Evolutionary conservation across 2,888 invertebrate species (phyloP).

Genomic region (Chrysopilus asiliformis): DNA sequence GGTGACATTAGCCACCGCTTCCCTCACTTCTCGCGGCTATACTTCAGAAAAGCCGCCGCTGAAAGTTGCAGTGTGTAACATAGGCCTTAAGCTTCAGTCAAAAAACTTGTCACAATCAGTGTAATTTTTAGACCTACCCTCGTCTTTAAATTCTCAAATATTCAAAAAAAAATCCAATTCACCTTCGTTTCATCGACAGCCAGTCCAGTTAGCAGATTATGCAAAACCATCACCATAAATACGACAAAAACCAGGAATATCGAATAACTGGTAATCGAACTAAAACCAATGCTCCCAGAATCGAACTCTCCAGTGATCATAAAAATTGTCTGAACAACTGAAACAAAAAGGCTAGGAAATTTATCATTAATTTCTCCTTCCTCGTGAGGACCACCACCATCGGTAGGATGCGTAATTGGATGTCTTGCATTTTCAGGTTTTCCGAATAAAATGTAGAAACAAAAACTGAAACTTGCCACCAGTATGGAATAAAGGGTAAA

Average conservation of each 20-base stretch:
- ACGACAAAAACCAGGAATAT: constrained; percentile 71
- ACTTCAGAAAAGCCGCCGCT: too few species aligned
- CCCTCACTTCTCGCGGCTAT: too few species aligned
- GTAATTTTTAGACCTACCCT: too few species aligned
- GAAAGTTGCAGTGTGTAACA: too few species aligned
- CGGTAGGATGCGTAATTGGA: constrained; percentile 23
- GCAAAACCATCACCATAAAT: constrained; percentile 66
- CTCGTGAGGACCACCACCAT: constrained; percentile 21
- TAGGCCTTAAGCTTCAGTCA: too few species aligned
- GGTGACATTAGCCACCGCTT: too few species aligned
- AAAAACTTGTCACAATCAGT: too few species aligned
- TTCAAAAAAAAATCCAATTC: too few species aligned
- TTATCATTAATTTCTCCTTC: constrained; percentile 51
- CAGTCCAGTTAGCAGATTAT: constrained; percentile 70
- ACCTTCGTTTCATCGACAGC: constrained; percentile 72
- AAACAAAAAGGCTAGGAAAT: constrained; percentile 55
- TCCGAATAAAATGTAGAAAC: constrained; percentile 66
- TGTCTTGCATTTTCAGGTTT: constrained; percentile 25
- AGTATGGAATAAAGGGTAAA: constrained; percentile 66
- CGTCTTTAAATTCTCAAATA: too few species aligned
- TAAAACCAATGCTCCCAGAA: constrained; percentile 60
- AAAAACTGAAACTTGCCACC: constrained; percentile 67
- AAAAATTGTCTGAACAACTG: constrained; percentile 69
- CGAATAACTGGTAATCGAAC: constrained; percentile 55
- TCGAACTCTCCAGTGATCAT: constrained; percentile 83